These are phyloP conservation scores for Thunnus albacares DNA, from an alignment of 2,797 vertebrate species.

Conservation along the genomic window DNA sequence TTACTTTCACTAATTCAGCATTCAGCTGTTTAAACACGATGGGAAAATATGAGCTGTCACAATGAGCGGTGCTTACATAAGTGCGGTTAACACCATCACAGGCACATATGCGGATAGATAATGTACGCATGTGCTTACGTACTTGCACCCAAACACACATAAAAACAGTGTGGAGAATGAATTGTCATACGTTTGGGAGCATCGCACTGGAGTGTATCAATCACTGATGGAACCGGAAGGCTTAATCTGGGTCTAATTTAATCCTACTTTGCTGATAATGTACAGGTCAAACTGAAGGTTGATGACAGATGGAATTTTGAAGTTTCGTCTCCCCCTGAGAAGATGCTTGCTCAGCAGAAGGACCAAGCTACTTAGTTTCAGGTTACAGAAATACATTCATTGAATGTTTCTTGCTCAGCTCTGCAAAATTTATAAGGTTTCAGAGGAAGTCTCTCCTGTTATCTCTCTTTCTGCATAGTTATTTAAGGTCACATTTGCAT, in stretches of 20 bases:
- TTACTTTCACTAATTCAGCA: slow-evolving; percentile 64
- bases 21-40: slow-evolving; percentile 30
- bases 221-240: not conserved
- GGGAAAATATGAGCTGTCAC: slow-evolving; percentile 67
- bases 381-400: slow-evolving; percentile 14
- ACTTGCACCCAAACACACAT: slow-evolving; percentile 9
- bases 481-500: slow-evolving; percentile 1
- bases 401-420: slow-evolving; percentile 22
- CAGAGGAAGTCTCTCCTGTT: slow-evolving; percentile 13
- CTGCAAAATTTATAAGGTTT: slow-evolving; percentile 10
- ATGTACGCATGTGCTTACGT: slow-evolving; percentile 46
- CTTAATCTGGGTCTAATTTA: not conserved
- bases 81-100: slow-evolving; percentile 67
- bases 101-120: slow-evolving; percentile 1
- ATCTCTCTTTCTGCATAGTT: not conserved
- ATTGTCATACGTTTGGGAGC: slow-evolving; percentile 5
- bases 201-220: not conserved
- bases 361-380: slow-evolving; percentile 27
- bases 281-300: not conserved
- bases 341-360: slow-evolving; percentile 37
- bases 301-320: slow-evolving; percentile 27
- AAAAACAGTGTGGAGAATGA: slow-evolving; percentile 12
- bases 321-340: slow-evolving; percentile 32
- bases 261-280: not conserved
- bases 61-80: slow-evolving; percentile 50